Evolutionary conservation across 2,888 invertebrate species (phyloP).

Genomic region (Metacarcinus magister): DNA sequence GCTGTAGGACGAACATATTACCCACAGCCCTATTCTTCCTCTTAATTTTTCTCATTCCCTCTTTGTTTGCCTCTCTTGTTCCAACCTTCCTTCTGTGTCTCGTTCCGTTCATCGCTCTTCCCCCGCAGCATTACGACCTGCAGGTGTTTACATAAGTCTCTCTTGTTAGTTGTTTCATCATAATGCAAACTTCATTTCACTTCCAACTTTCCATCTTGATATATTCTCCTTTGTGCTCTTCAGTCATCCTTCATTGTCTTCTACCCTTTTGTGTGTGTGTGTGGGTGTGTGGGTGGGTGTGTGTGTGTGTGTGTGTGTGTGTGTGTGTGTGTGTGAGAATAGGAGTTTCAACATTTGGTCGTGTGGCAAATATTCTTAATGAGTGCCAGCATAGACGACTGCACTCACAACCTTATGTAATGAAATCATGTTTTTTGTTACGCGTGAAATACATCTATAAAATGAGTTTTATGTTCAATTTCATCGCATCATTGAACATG

Average conservation of each 20-base stretch:
- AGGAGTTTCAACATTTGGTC: too few relatives aligned
- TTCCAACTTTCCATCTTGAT: neutral
- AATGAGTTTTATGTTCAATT: neutral
- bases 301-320: constrained; percentile 36
- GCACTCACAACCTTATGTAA: neutral
- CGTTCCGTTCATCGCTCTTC: neutral
- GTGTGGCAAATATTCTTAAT: neutral
- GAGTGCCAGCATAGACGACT: neutral
- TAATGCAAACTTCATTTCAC: neutral
- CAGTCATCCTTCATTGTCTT: neutral
- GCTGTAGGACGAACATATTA: neutral
- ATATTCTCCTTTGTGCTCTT: neutral
- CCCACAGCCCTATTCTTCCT: neutral
- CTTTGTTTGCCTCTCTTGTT: neutral
- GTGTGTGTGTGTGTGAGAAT: neutral
- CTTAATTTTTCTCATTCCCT: neutral
- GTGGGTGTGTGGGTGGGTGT: neutral
- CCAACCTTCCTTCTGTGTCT: neutral
- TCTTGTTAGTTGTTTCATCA: neutral
- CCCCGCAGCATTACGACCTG: neutral
- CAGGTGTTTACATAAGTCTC: neutral
- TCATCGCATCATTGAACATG: neutral
- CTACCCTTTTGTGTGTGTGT: neutral
- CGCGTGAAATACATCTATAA: neutral
- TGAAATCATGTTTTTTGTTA: neutral